These are phyloP conservation scores for Ammodramus savannarum DNA, from an alignment of 2,113 vertebrate genomes.

Conservation along the genomic window DNA sequence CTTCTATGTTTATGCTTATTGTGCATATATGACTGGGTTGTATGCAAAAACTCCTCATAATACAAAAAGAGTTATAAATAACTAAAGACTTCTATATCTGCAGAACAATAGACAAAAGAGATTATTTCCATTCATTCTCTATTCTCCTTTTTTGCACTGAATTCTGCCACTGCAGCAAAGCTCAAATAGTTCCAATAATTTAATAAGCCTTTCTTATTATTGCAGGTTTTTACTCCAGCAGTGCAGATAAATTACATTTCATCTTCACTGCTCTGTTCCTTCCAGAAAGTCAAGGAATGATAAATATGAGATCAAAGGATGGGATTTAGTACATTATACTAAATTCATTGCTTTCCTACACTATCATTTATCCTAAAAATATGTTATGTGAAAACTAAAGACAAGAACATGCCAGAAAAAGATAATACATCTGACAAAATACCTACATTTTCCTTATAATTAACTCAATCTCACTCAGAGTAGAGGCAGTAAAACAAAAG, in stretches of 20 bases:
- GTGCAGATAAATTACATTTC: conserved; percentile 1
- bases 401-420: neutral
- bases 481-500: neutral
- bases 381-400: neutral
- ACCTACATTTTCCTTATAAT: neutral
- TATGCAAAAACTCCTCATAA: neutral
- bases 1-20: neutral
- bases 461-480: neutral
- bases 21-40: neutral
- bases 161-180: neutral
- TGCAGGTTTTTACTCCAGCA: conserved; percentile 7
- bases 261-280: neutral
- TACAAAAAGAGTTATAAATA: neutral
- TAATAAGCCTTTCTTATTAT: neutral
- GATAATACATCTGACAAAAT: neutral
- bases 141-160: neutral
- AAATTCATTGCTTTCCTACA: neutral
- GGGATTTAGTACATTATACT: neutral
- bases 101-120: neutral
- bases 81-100: neutral
- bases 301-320: conserved; percentile 14
- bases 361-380: neutral
- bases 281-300: neutral
- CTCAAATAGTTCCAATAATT: neutral
- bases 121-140: neutral